A percentile compares a stretch with the other conserved stretches of the same genome.
Conservation (phyloP, 1,140 invertebrate species). For the Temnothorax curvispinosus region DNA sequence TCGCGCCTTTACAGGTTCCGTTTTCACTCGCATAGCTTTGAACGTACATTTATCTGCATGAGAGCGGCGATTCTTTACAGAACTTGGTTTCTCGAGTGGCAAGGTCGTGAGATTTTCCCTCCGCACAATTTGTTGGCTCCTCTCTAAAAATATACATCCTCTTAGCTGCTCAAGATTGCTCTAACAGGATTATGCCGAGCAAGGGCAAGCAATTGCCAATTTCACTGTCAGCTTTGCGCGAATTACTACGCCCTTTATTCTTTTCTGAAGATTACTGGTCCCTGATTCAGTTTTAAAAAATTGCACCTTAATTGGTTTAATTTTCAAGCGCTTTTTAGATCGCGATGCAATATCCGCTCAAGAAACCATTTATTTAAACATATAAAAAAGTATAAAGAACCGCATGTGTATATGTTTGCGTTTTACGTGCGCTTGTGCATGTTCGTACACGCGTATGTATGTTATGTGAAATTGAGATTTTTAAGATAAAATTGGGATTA, state of each 20-base stretch:
- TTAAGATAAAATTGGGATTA: background rate
- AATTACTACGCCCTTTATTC: background rate
- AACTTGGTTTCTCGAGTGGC: slow-evolving; percentile 76
- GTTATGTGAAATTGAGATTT: background rate
- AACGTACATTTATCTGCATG: slow-evolving; percentile 29
- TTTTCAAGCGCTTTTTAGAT: background rate
- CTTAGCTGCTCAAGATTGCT: slow-evolving; percentile 81
- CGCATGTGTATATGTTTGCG: background rate
- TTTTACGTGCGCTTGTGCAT: no score
- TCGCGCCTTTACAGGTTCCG: background rate
- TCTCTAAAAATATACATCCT: slow-evolving; percentile 74
- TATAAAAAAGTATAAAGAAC: background rate
- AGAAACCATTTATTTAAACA: background rate
- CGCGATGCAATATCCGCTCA: background rate
- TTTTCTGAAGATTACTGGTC: background rate
- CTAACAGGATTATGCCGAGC: slow-evolving; percentile 78
- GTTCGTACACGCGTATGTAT: background rate
- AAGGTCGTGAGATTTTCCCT: slow-evolving; percentile 70
- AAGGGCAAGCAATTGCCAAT: slow-evolving; percentile 71
- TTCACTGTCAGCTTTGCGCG: slow-evolving; percentile 42
- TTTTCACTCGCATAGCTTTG: background rate
- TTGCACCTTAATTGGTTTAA: background rate
- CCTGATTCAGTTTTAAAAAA: no score
- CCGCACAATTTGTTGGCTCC: slow-evolving; percentile 13
- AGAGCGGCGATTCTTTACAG: slow-evolving; percentile 74